Conservation (phyloP, 2,113 vertebrate genomes). For the Hystrix cristata region DNA sequence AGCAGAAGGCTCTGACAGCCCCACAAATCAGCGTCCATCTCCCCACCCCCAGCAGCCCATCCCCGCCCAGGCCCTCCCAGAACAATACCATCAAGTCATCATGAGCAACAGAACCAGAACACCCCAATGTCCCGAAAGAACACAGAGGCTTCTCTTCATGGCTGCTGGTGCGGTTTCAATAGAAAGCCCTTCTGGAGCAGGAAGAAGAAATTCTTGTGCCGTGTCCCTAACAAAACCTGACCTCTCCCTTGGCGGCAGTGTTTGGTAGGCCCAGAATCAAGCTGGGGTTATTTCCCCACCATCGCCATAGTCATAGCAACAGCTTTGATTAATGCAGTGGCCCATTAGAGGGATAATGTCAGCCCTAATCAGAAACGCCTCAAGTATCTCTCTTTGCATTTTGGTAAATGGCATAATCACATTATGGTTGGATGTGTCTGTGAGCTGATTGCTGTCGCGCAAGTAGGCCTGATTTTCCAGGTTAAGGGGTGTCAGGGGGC, state of each 20-base stretch:
- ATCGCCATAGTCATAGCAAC: slow-evolving; percentile 71
- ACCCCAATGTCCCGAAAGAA: not conserved
- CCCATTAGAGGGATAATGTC: slow-evolving; percentile 80
- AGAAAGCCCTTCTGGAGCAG: slow-evolving; percentile 27
- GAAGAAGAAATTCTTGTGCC: not conserved
- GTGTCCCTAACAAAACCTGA: slow-evolving; percentile 59
- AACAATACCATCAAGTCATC: slow-evolving; percentile 54
- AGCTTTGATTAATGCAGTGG: slow-evolving; percentile 77
- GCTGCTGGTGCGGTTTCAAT: not conserved
- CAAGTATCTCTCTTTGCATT: slow-evolving; percentile 79
- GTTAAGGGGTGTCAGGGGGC: slow-evolving; percentile 72
- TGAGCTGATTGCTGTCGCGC: slow-evolving; percentile 63
- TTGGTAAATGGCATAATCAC: slow-evolving; percentile 82
- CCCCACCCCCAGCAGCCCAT: not conserved
- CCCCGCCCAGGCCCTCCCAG: not conserved
- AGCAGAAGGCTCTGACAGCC: slow-evolving; percentile 69
- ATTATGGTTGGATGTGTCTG: slow-evolving; percentile 76
- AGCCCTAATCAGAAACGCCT: slow-evolving; percentile 81
- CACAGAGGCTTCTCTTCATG: slow-evolving; percentile 48
- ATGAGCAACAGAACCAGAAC: slow-evolving; percentile 56
- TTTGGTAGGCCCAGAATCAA: slow-evolving; percentile 60
- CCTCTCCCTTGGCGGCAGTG: not conserved
- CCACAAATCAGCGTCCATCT: slow-evolving; percentile 49
- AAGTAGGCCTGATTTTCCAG: slow-evolving; percentile 80
- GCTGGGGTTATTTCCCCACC: slow-evolving; percentile 74